Percentiles rank a stretch among this genome's conserved stretches.
Conservation (phyloP, 2,888 invertebrate species). For the Griposia aprilina region DNA sequence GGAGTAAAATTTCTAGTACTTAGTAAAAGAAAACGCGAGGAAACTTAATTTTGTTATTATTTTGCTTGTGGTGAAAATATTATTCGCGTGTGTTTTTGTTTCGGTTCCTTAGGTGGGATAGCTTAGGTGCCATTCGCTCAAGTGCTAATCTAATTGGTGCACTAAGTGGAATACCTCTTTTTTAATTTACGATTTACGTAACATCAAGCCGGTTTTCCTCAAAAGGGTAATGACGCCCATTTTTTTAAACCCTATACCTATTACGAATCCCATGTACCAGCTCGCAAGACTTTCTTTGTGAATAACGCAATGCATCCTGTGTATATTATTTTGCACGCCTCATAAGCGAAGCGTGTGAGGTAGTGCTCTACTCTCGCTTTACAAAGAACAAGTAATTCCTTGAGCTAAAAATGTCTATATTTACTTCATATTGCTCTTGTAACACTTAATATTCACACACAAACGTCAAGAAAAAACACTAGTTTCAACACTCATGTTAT, state of each 20-base stretch:
- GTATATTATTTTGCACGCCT: no score
- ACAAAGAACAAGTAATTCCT: no score
- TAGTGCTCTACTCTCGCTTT: no score
- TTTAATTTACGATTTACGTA: not conserved
- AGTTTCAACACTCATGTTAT: no score
- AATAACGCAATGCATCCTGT: not conserved
- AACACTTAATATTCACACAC: no score
- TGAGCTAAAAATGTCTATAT: no score
- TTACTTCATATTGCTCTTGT: no score
- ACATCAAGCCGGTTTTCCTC: not conserved
- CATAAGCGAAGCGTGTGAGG: no score
- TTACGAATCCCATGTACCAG: no score
- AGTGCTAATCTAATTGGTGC: not conserved
- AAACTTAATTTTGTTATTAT: conserved; percentile 6
- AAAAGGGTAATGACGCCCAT: not conserved
- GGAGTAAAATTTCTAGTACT: not conserved
- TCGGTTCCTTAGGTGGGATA: not conserved
- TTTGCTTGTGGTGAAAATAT: no score
- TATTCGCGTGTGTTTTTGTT: not conserved
- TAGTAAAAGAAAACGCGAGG: not conserved
- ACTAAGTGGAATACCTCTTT: not conserved
- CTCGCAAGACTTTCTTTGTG: not conserved
- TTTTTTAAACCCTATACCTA: not conserved
- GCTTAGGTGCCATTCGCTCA: not conserved
- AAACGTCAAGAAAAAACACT: no score